Conservation (phyloP, 2,888 invertebrate species). For the Drosophila anomelani region DNA sequence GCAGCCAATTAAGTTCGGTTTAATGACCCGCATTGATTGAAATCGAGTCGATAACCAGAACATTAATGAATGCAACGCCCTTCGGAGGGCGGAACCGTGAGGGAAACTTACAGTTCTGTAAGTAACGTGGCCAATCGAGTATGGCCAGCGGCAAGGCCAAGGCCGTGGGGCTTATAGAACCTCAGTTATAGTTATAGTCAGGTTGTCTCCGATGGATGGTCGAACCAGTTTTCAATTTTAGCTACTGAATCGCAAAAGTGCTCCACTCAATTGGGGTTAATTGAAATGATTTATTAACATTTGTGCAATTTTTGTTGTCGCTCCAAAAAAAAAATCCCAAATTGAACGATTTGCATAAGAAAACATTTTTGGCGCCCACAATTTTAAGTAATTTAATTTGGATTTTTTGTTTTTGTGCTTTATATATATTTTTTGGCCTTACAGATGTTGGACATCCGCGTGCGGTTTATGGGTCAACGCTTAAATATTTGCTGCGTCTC, state of each 20-base stretch:
- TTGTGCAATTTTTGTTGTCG: constrained; percentile 61
- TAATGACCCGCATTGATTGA: constrained; percentile 45
- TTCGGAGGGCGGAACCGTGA: constrained; percentile 42
- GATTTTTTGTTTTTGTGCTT: constrained; percentile 10
- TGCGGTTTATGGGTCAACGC: constrained; percentile 71
- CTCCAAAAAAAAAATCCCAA: constrained; percentile 36
- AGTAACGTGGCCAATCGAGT: constrained; percentile 20
- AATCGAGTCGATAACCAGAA: constrained; percentile 46
- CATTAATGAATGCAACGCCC: constrained; percentile 57
- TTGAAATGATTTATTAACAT: constrained; percentile 56
- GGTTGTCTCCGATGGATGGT: constrained; percentile 7
- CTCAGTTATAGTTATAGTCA: constrained; percentile 5
- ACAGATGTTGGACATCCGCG: constrained; percentile 56
- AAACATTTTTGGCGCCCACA: constrained; percentile 63
- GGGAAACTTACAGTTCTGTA: constrained; percentile 47
- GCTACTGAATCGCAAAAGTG: constrained; percentile 19
- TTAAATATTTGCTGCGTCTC: constrained; percentile 58
- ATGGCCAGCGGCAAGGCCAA: constrained; percentile 25
- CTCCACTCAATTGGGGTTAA: constrained; percentile 66
- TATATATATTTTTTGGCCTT: constrained; percentile 1
- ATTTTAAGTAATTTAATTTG: constrained; percentile 49
- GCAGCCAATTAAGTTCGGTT: constrained; percentile 38
- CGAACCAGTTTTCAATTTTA: constrained; percentile 18
- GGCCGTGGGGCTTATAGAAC: constrained; percentile 17
- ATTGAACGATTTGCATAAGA: constrained; percentile 64